These are phyloP conservation scores for Cyclopterus lumpus DNA, from an alignment of 2,797 vertebrate genomes.

Conservation along the genomic window DNA sequence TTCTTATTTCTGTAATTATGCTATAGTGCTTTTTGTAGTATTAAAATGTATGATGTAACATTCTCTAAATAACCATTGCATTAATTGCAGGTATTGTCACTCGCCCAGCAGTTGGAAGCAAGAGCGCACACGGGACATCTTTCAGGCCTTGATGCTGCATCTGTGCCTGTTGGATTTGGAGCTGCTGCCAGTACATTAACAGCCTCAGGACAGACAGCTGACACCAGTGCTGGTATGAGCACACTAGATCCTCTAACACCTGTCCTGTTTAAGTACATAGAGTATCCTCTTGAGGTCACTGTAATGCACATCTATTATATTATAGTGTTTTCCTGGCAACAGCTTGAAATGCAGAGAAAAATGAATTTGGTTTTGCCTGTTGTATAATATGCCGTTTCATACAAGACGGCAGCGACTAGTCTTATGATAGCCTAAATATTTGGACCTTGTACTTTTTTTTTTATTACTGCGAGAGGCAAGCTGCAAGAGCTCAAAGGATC, in stretches of 20 bases:
- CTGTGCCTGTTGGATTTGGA: conserved; percentile 49
- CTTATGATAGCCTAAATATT: neutral
- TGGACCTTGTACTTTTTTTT: too few species aligned
- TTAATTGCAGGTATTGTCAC: conserved; percentile 63
- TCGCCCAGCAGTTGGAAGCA: conserved; percentile 70
- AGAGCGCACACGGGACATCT: conserved; percentile 66
- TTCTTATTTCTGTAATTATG: neutral
- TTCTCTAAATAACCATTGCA: neutral
- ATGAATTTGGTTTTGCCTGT: neutral
- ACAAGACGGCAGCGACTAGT: neutral
- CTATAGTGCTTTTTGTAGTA: neutral
- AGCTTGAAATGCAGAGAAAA: neutral
- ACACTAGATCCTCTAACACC: conserved; percentile 10
- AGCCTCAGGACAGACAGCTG: conserved; percentile 50
- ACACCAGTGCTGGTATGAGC: conserved; percentile 54
- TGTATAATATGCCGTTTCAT: neutral
- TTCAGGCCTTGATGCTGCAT: conserved; percentile 57
- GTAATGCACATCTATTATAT: neutral
- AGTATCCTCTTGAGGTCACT: neutral
- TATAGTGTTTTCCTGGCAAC: neutral
- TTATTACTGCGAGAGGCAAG: too few species aligned
- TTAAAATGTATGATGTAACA: neutral
- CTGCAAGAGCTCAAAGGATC: neutral
- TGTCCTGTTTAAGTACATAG: neutral
- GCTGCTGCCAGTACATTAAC: conserved; percentile 39